Base-by-base conservation (phyloP, 2,797 vertebrate genomes). In the Spinibarbus caldwelli region DNA sequence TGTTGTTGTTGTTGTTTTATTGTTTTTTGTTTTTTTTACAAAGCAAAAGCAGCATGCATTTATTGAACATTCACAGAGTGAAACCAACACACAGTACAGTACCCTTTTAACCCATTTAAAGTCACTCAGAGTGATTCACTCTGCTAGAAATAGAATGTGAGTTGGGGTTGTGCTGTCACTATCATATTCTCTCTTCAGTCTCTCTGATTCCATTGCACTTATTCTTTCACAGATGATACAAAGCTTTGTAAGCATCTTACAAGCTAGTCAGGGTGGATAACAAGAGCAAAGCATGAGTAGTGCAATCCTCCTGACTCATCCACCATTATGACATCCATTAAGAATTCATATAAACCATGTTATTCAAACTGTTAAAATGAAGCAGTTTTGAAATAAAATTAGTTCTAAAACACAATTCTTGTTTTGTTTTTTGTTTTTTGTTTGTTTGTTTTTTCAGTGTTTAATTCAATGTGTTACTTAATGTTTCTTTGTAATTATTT, bases 61-160 rank as follows among this genome's bases (percentile, higher is more conserved):
- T 54, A 52, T 52, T 57, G 23, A 57, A 57, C 52, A 54, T 76
- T 54, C 3, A 54, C 19, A 47, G 26, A 38, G 6, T 17, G 7
- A 57, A 77, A 41, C 14, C 1, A 6, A 70, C 31, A 38, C 36
- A 57, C 77, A 38, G n/a, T 23, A 66, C 31, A 59, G n/a, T 26
- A 26, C 64, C 52, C 10, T 12, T 71, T 57, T 49, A 70, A 78
- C 47, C 45, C 3, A 54, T 83, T 80, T 72, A 80, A 73, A 41
- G 23, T 84, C n/a, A 66, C 75, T 19, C 17, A 34, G 45, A 26
- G 57, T 84, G 67, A 80, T 41, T 80, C 59, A 84, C 23, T 80
- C 34, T 12, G 26, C 68, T 80, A 70, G 38, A 87, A 77, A 84
- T 76, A 76, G 57, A 80, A 79, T 6, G n/a, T n/a, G 34, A 64